Evolutionary conservation across 2,888 invertebrate species (phyloP).

Genomic region (Azorinus chamasolen): DNA sequence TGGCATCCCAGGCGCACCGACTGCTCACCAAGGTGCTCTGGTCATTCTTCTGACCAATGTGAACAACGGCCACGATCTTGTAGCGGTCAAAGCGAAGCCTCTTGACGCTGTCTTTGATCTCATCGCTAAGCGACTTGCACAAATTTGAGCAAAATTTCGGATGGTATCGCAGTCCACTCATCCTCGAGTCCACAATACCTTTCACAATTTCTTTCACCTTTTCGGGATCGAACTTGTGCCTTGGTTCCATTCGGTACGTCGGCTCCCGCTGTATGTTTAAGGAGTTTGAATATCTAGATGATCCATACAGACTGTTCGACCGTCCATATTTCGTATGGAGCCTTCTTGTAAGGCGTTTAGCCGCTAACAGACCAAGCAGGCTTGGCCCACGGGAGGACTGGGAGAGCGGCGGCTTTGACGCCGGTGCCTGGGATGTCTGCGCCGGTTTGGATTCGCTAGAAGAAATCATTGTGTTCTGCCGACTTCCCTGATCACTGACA

Average conservation of each 20-base stretch:
- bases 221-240: slow-evolving; percentile 60
- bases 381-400: slow-evolving; percentile 60
- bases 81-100: slow-evolving; percentile 71
- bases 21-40: slow-evolving; percentile 70
- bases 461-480: slow-evolving; percentile 35
- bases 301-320: slow-evolving; percentile 56
- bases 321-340: slow-evolving; percentile 49
- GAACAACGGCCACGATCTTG: slow-evolving; percentile 70
- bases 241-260: slow-evolving; percentile 75
- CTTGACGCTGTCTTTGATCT: slow-evolving; percentile 74
- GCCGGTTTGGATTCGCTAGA: slow-evolving; percentile 35
- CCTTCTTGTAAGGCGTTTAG: slow-evolving; percentile 60
- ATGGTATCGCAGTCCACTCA: slow-evolving; percentile 69
- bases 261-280: slow-evolving; percentile 65
- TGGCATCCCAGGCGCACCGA: slow-evolving; percentile 73
- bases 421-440: slow-evolving; percentile 10
- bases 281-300: slow-evolving; percentile 50
- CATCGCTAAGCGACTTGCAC: slow-evolving; percentile 70
- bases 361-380: slow-evolving; percentile 57
- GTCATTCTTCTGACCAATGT: slow-evolving; percentile 72
- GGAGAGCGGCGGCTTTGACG: slow-evolving; percentile 35
- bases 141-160: slow-evolving; percentile 67
- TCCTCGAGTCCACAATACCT: slow-evolving; percentile 54
- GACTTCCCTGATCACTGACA: slow-evolving; percentile 3
- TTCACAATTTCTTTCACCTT: slow-evolving; percentile 64